Base-by-base conservation (phyloP, 2,113 vertebrate species). In the Ictidomys tridecemlineatus region DNA sequence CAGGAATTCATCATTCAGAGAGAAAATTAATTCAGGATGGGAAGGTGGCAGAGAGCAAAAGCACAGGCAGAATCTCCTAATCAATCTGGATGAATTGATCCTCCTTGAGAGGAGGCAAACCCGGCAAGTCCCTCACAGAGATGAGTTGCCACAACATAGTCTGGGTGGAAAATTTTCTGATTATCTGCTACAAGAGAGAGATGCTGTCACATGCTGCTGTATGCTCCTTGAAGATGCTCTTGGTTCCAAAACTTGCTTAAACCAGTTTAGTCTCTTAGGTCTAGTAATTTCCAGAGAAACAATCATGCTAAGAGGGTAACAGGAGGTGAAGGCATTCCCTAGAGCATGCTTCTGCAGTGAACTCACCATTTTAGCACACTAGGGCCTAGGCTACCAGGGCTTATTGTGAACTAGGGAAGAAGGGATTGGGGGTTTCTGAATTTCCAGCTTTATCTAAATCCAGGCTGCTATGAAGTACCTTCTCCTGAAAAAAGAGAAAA, bases 11-110 rank as follows among this genome's bases (percentile, higher is more conserved):
- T 91, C 70, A 96, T 86, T 96, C 63, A 39, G 74, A 88, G 61
- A 82, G 88, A 93, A 82, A 96, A 96, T 93, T 94, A 97, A 97
- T 95, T 96, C 85, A 85, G 85, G 58, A 80, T 84, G 82, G 61
- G 45, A 91, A 39, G 28, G 8, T 95, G 85, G 63, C 63, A 95
- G 61, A 51, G 30, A 95, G 18, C 22, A 58, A 93, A 93, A 95
- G 56, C 42, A 92, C 61, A 92, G 32, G 32, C 34, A 86, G 58
- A 90, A 67, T 86, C 48, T 92, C 69, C 83, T 87, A 90, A 69
- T 88, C n/a, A 39, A 16, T 53, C n/a, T 73, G 76, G 37, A 85
- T 84, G 20, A 73, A 63, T 69, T 58, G 84, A 51, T 70, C 45
- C 37, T 91, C 30, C 17, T 88, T 88, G 84, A 69, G 26, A 89